phyloP scores from a whole-genome alignment of 2,888 invertebrate genomes.

The Drosophila fungiperda region DNA sequence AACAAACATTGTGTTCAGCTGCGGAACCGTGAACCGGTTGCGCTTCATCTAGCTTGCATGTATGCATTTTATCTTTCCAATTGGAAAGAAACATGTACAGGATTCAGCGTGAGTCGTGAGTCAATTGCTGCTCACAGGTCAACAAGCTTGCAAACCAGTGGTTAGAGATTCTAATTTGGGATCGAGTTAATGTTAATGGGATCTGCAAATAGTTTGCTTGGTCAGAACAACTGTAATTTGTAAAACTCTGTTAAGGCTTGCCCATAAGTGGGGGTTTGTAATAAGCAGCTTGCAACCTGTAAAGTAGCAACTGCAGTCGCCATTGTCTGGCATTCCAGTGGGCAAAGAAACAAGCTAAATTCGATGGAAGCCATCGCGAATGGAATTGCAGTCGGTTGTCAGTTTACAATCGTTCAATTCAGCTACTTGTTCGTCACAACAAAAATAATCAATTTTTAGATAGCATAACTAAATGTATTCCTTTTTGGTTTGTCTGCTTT shows the following conservation, averaged over 20 bases:
- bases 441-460: constrained; percentile 64
- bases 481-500: background rate
- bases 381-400: constrained; percentile 26
- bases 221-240: constrained; percentile 52
- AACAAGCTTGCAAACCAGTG: constrained; percentile 4
- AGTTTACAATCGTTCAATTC: constrained; percentile 37
- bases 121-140: constrained; percentile 17
- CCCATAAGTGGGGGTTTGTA: constrained; percentile 62
- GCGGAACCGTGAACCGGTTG: background rate
- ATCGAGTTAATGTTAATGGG: background rate
- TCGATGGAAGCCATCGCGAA: constrained; percentile 14
- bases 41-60: background rate
- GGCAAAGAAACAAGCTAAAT: constrained; percentile 37
- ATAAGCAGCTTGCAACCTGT: constrained; percentile 43
- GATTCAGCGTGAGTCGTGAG: background rate
- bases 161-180: constrained; percentile 4
- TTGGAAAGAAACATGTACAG: background rate
- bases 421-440: constrained; percentile 31
- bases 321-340: constrained; percentile 52
- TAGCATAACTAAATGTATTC: constrained; percentile 26
- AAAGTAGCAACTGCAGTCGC: constrained; percentile 17
- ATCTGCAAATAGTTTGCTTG: constrained; percentile 7
- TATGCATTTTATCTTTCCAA: background rate
- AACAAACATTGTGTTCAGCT: background rate
- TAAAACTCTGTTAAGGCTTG: constrained; percentile 25